These are phyloP conservation scores for Eubasilissa splendida DNA, from an alignment of 2,888 invertebrate species.

Conservation along the genomic window DNA sequence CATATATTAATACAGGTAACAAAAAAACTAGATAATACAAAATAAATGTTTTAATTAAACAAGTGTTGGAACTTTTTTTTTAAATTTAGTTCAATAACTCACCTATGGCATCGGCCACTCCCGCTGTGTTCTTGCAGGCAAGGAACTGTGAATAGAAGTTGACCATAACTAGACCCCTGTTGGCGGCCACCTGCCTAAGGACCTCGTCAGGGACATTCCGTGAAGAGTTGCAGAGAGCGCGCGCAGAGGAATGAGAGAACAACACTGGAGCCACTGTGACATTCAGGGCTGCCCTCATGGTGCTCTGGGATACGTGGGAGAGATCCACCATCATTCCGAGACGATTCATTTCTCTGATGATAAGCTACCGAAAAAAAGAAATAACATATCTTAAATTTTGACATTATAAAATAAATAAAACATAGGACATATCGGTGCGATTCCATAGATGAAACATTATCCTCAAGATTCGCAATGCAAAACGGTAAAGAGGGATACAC, in stretches of 20 bases:
- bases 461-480: not conserved
- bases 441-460: not conserved
- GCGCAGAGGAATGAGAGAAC: conserved; percentile 82
- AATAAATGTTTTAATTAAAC: no score
- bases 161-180: conserved; percentile 82
- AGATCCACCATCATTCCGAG: conserved; percentile 84
- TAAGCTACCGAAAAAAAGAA: conserved; percentile 65
- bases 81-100: conserved; percentile 61
- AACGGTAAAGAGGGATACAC: no score
- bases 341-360: conserved; percentile 83
- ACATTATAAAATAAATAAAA: no score
- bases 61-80: no score
- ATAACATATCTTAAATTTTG: not conserved
- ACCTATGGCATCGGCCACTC: conserved; percentile 80
- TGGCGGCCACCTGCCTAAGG: conserved; percentile 74
- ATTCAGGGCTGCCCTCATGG: conserved; percentile 79
- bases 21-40: no score
- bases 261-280: conserved; percentile 80
- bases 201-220: conserved; percentile 81
- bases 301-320: conserved; percentile 78
- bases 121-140: conserved; percentile 76
- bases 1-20: no score
- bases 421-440: not conserved
- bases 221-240: conserved; percentile 78
- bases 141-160: conserved; percentile 80